Evolutionary conservation across 1,140 invertebrate species (phyloP).

Genomic region (Calosoma granatense): DNA sequence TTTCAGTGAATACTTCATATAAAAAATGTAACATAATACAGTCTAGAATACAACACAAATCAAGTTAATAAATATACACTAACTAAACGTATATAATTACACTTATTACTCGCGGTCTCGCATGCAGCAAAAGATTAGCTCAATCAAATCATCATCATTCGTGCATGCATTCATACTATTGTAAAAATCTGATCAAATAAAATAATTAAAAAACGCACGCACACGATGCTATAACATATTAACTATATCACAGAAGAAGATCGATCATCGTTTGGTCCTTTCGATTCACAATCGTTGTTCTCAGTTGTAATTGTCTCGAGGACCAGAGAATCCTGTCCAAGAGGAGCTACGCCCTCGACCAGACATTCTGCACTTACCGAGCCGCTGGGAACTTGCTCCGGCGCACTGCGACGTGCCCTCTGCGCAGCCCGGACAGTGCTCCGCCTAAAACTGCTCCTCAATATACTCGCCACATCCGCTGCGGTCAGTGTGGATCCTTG

Average conservation of each 20-base stretch:
- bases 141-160: too few relatives aligned
- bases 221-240: too few relatives aligned
- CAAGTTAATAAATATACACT: background rate
- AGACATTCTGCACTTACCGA: slow-evolving; percentile 43
- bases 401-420: slow-evolving; percentile 19
- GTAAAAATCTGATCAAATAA: background rate
- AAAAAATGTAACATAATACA: background rate
- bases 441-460: slow-evolving; percentile 46
- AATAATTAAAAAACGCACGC: background rate
- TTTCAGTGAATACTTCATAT: background rate
- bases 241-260: slow-evolving; percentile 2
- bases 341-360: slow-evolving; percentile 47
- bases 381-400: slow-evolving; percentile 27
- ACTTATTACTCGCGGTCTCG: too few relatives aligned
- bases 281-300: background rate
- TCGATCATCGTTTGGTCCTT: background rate
- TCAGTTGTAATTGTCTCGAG: slow-evolving; percentile 18
- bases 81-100: background rate
- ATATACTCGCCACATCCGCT: slow-evolving; percentile 44
- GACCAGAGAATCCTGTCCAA: slow-evolving; percentile 42
- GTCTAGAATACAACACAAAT: background rate
- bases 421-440: slow-evolving; percentile 31
- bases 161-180: background rate
- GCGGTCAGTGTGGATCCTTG: slow-evolving; percentile 31
- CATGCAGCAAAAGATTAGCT: too few relatives aligned